phyloP scores from a whole-genome alignment of 2,797 vertebrate species.

The Scyliorhinus canicula region DNA sequence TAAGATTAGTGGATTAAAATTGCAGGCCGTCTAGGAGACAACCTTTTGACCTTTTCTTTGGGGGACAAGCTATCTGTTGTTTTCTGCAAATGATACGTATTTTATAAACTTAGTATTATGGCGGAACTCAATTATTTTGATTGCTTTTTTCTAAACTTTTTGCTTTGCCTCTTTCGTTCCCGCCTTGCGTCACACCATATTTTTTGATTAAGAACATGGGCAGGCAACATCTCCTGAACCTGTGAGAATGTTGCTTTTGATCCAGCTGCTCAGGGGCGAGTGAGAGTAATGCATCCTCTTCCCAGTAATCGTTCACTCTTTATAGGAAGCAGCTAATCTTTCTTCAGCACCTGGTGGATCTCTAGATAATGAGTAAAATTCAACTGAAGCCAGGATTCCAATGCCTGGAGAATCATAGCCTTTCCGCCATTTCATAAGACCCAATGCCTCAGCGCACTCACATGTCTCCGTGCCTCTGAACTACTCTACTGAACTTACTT shows the following conservation, averaged over 20 bases:
- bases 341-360: not conserved
- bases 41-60: not conserved
- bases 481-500: not conserved
- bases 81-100: not conserved
- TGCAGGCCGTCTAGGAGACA: not conserved
- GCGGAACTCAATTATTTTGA: not conserved
- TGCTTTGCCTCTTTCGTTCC: not conserved
- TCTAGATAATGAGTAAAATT: not conserved
- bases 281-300: not conserved
- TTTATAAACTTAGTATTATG: not conserved
- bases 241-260: not conserved
- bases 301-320: not conserved
- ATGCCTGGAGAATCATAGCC: not conserved
- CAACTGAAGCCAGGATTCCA: not conserved
- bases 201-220: not conserved
- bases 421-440: not conserved
- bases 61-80: not conserved
- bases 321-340: not conserved
- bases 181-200: not conserved
- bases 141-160: not conserved
- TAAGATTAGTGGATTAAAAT: not conserved
- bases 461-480: not conserved
- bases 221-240: not conserved
- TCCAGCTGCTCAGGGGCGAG: not conserved
- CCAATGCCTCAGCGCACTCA: not conserved